These are phyloP conservation scores for Limosa lapponica DNA, from an alignment of 2,797 vertebrate genomes.

Conservation along the genomic window DNA sequence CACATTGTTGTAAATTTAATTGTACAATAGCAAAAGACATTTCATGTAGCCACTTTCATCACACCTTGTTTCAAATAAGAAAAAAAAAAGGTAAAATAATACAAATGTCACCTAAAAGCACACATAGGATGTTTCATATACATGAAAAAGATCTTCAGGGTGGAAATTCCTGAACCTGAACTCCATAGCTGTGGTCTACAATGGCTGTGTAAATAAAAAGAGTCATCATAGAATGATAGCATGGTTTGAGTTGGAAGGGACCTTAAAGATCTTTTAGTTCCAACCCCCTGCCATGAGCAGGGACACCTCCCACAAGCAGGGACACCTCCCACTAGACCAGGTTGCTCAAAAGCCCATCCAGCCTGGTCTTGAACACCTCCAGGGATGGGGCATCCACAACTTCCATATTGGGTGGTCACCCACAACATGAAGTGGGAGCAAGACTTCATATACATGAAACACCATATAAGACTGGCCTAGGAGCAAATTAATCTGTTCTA, in stretches of 20 bases:
- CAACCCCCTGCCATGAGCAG: no score
- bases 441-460: background rate
- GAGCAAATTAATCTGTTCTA: background rate
- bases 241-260: no score
- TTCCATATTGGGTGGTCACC: background rate
- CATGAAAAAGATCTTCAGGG: background rate
- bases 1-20: background rate
- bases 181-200: background rate
- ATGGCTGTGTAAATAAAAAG: background rate
- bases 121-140: background rate
- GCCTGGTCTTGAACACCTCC: no score
- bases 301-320: no score
- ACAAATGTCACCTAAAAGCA: background rate
- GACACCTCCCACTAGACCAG: no score
- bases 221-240: background rate
- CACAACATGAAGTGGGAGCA: background rate
- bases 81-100: background rate
- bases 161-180: background rate
- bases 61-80: background rate
- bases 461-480: background rate
- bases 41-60: background rate
- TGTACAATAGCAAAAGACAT: background rate
- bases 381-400: background rate
- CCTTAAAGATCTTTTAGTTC: no score
- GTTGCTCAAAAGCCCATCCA: no score